phyloP scores from a whole-genome alignment of 2,797 vertebrate species.

The Manis javanica region DNA sequence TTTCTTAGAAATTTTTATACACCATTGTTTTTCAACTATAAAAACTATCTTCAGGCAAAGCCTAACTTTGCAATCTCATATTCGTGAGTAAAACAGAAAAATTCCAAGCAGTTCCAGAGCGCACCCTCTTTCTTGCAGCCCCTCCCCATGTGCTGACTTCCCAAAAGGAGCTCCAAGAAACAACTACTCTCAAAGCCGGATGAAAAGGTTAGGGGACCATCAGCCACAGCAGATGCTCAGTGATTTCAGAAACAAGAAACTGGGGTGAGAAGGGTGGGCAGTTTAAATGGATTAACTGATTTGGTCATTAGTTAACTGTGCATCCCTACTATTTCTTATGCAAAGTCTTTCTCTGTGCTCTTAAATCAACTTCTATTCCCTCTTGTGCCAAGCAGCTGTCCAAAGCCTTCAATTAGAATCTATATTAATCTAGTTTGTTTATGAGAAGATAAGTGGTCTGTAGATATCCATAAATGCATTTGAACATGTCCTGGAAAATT shows the following conservation, averaged over 20 bases:
- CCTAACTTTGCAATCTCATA: background rate
- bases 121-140: background rate
- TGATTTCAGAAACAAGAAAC: background rate
- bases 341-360: background rate
- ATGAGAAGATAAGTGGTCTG: conserved; percentile 37
- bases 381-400: conserved; percentile 15
- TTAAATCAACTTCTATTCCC: background rate
- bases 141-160: background rate
- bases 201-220: background rate
- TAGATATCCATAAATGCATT: background rate
- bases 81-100: conserved; percentile 33
- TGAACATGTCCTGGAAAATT: conserved; percentile 16
- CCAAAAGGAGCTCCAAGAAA: background rate
- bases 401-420: conserved; percentile 52
- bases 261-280: background rate
- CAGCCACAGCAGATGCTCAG: background rate
- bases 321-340: background rate
- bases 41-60: background rate
- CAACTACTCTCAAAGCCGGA: background rate
- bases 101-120: background rate
- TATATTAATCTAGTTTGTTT: conserved; percentile 57
- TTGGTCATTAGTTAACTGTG: background rate
- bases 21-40: background rate
- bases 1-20: background rate
- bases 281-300: background rate